Evolutionary conservation across 2,113 vertebrate genomes (phyloP), one percentile per base, ranked within the genome.

Genomic region (Grantiella picta): DNA sequence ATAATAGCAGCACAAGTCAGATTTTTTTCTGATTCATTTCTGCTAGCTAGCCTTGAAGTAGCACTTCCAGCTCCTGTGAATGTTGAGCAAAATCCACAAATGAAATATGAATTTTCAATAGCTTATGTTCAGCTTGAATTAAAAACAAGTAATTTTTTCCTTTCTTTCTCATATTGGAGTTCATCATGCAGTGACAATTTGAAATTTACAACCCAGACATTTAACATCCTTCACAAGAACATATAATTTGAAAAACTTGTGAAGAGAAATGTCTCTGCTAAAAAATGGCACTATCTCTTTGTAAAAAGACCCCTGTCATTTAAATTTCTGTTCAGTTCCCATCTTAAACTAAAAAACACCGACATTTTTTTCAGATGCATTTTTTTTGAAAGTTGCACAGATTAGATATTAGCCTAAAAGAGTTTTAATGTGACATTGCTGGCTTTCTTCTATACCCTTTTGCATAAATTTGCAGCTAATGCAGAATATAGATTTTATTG

Each of bases 171-270:
- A 80, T 94, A 82, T 81, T 88, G 84, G 77, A 97, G 94, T 96
- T 97, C 96, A 97, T 95, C 96, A 95, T 86, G 91, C 89, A 95
- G 93, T 85, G 96, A 97, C 95, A 96, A 97, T 97, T 86, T 96
- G 76, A 97, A 97, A 97, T 96, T 96, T 97, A 95, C 59, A 54
- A 91, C 85, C 92, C 91, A 97, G 94, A 96, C 95, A 92, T 95
- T 97, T 97, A 97, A 95, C 89, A 87, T 91, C 88, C 91, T 98
- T 97, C 97, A 95, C 97, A 91, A 97, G 97, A 97, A 97, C 95
- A 97, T 97, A 96, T 96, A 96, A 97, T 98, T 96, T 98, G 97
- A 97, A 98, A 98, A 98, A 97, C 96, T 92, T 91, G 96, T 96
- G 91, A 96, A 97, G 96, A 96, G 95, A 96, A 97, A 96, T 96